These are phyloP conservation scores for Xerus inauris DNA, from an alignment of 2,113 vertebrate species.

Conservation along the genomic window DNA sequence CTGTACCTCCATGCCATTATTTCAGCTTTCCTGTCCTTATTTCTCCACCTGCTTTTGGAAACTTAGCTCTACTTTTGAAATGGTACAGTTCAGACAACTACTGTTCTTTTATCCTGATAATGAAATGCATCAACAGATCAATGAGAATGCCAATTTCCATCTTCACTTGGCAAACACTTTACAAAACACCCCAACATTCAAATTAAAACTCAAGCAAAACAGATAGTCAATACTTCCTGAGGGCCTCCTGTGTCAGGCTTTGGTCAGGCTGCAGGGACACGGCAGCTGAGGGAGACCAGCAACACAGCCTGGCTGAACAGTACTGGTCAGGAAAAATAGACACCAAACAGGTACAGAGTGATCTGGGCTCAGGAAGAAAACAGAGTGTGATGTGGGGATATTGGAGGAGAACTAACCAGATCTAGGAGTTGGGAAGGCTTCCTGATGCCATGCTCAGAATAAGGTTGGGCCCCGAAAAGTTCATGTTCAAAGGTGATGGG, in stretches of 20 bases:
- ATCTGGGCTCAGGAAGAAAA: neutral
- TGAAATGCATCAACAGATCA: neutral
- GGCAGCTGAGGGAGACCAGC: neutral
- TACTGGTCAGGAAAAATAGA: neutral
- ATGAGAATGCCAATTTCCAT: neutral
- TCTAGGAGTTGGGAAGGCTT: neutral
- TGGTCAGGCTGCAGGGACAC: neutral
- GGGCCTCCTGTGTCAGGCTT: neutral
- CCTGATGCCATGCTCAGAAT: neutral
- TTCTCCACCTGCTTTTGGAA: neutral
- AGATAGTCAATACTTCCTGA: neutral
- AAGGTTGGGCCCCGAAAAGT: neutral
- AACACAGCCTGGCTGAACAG: fast-evolving
- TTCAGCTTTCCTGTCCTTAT: neutral
- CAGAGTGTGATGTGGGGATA: fast-evolving
- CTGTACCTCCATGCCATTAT: neutral
- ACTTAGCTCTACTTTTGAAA: neutral
- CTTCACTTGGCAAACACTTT: neutral
- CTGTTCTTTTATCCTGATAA: neutral
- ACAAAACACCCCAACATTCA: neutral
- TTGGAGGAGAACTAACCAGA: neutral
- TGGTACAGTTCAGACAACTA: neutral
- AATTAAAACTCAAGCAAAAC: neutral
- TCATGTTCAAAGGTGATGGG: neutral
- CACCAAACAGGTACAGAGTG: neutral